phyloP scores from a whole-genome alignment of 2,113 vertebrate genomes.

The Podilymbus podiceps region DNA sequence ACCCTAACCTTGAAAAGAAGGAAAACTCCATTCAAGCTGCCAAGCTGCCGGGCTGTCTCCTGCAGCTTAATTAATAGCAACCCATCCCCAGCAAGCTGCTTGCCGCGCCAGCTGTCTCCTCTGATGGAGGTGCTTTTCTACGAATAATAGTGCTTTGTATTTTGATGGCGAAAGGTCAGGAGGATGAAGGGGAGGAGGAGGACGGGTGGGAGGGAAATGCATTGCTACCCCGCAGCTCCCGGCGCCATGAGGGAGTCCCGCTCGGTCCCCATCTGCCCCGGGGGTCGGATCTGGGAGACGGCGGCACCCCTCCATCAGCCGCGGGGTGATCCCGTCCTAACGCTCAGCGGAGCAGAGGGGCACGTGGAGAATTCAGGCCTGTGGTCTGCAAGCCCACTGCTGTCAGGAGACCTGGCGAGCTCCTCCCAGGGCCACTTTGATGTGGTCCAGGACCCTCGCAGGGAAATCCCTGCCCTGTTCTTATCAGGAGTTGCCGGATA shows the following conservation, averaged over 20 bases:
- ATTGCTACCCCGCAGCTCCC: background rate
- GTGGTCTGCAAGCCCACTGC: background rate
- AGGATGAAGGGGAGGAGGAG: background rate
- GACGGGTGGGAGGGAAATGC: background rate
- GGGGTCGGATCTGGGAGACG: background rate
- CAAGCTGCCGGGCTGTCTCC: background rate
- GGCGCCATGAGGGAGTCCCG: accelerated
- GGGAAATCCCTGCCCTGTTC: slow-evolving; percentile 3
- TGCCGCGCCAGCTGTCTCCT: slow-evolving; percentile 24
- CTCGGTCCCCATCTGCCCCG: slow-evolving; percentile 17
- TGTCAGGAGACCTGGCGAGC: background rate
- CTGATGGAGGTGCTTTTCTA: slow-evolving; percentile 13
- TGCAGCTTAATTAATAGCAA: slow-evolving; percentile 47
- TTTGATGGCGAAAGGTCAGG: slow-evolving; percentile 27
- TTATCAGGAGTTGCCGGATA: background rate
- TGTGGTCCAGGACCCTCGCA: background rate
- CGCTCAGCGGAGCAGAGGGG: background rate
- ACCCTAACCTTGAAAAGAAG: slow-evolving; percentile 26
- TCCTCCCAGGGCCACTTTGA: background rate
- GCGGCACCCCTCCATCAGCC: background rate
- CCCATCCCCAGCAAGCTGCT: slow-evolving; percentile 3
- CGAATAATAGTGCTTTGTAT: slow-evolving; percentile 37
- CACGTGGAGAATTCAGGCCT: background rate
- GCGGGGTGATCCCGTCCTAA: accelerated
- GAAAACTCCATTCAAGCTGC: slow-evolving; percentile 23